Evolutionary conservation across 2,113 vertebrate species (phyloP), one percentile per base, ranked within the genome.

Genomic region (Tricholaema leucomelas): DNA sequence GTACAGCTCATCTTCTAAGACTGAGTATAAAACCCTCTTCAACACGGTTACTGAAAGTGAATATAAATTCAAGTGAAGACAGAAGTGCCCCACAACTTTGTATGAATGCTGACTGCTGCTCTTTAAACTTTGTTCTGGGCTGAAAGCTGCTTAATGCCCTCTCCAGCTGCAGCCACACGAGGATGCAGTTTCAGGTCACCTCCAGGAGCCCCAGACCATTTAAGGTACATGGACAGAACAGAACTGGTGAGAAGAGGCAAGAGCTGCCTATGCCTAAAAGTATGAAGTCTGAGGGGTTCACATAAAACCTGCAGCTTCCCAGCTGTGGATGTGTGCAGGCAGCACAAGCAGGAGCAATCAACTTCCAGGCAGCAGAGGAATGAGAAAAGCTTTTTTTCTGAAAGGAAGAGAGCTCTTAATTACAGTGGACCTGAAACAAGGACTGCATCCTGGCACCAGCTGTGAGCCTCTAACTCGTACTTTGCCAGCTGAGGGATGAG

Each of bases 401-500:
- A 75, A 85, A 35, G 61, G 81, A 91, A 77, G 90, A 82, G 7
- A 74, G 76, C 56, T 84, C 84, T 71, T 88, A 93, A 90, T 90
- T 82, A 92, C 31, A 87, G 87, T 59, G 84, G 92, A 91, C 93
- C 75, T 80, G 91, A 87, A 96, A 87, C 23, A 42, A 61, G 77
- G 90, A 92, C 20, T 82, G 94, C 79, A 88, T 69, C 5, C 16
- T 44, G 75, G 74, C 90, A 91, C 52, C 92, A 93, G 91, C 92
- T 93, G 94, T 73, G 69, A 87, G 86, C 85, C 25, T 77, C 20
- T 59, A 89, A 82, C 82, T 72, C 91, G 19, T 5, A 15, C 82
- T 75, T 56, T 81, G 70, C 87, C 91, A 93, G 82, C 91, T 81
- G 89, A 89, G 71, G 69, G 65, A 90, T 72, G 70, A 85, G 87